Base-by-base conservation (phyloP, 2,113 vertebrate genomes). In the Tonatia bakeri region DNA sequence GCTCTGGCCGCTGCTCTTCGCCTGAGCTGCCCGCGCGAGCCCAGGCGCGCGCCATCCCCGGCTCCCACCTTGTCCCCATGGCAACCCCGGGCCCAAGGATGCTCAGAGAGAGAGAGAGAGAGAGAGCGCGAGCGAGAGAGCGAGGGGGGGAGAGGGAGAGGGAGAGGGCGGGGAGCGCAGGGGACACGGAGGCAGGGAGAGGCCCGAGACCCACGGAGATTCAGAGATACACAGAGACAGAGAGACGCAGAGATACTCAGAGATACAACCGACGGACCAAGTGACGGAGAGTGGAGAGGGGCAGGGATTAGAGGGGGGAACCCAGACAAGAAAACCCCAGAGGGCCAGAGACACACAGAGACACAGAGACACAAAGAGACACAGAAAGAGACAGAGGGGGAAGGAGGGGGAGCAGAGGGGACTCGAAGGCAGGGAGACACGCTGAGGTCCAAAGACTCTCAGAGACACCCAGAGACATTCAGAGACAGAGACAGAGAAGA, bases 31-130 rank as follows among this genome's bases (percentile, higher is more conserved):
- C 96, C 97, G 97, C 97, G 97, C 97, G 98, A 97, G 97, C 97
- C 98, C 98, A 97, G 98, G 98, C 98, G 98, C 97, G 98, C 98
- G 98, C 97, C 91, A 97, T 98, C 97, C 98, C 98, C 98, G 96
- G 97, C 98, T 97, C 98, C 96, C 97, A 98, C 97, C 95, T 96
- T 97, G 97, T 96, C 97, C 95, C 98, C 97, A 97, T 97, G 98
- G 98, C 98, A 98, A 98, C 98, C 98, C 98, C 97, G 95, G 96
- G 97, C 97, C 95, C 95, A 98, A 98, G 97, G 96, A 98, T 96
- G 97, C 97, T 97, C 97, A 97, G 97, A 97, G 98, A 97, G 94
- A 97, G 97, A 97, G 97, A 97, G 97, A 92, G 98, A 97, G 94
- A 97, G 97, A 97, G 97, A 97, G 97, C 88, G 96, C 88, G 97